Evolutionary conservation across 2,888 invertebrate genomes (phyloP).

Genomic region (Fragum sueziense): DNA sequence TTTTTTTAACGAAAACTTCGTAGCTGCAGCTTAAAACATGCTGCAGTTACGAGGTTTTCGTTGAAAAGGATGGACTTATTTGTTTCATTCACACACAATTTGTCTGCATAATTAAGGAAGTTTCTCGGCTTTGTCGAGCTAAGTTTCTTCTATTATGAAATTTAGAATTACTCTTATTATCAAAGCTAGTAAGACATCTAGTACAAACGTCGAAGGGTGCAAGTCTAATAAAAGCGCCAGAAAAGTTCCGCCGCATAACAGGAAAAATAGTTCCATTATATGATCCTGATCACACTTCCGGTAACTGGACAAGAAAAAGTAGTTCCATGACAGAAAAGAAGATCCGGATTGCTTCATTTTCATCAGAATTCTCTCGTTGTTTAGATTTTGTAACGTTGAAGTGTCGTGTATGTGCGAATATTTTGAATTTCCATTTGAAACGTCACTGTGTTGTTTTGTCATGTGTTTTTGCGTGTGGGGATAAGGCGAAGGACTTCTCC

Average conservation of each 20-base stretch:
- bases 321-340: not conserved
- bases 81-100: no score
- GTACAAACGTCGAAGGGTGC: conserved; percentile 39
- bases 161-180: conserved; percentile 33
- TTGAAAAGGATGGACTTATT: no score
- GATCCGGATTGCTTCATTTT: conserved; percentile 24
- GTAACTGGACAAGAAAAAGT: conserved; percentile 12
- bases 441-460: conserved; percentile 1
- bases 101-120: no score
- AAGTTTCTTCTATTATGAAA: conserved; percentile 24
- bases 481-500: conserved; percentile 46
- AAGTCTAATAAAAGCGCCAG: conserved; percentile 51
- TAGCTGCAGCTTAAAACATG: no score
- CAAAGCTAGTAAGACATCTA: conserved; percentile 44
- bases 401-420: conserved; percentile 14
- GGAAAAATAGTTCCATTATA: conserved; percentile 41
- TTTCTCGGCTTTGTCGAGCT: no score
- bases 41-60: no score
- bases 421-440: not conserved
- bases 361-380: conserved; percentile 45
- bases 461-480: conserved; percentile 26
- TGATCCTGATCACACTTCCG: conserved; percentile 31
- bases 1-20: no score
- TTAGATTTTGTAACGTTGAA: conserved; percentile 41
- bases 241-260: conserved; percentile 51